A percentile compares a stretch with the other conserved stretches of the same genome.
Evolutionary conservation across 2,113 vertebrate genomes (phyloP).

Genomic region (Labeo rohita): DNA sequence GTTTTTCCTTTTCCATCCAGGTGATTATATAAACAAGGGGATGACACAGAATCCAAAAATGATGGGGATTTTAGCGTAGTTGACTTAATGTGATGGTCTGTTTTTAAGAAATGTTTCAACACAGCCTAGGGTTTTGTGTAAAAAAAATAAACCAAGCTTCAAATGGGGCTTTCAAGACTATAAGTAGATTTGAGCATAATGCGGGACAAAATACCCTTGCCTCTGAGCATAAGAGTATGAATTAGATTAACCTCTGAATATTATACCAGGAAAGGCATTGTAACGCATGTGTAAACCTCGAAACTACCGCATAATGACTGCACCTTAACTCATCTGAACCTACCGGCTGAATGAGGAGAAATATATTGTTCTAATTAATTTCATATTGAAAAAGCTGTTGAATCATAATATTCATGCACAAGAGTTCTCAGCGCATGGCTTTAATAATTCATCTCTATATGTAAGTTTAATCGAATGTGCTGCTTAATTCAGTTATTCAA

Average conservation of each 20-base stretch:
- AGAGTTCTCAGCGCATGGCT: conserved; percentile 23
- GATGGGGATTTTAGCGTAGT: conserved; percentile 5
- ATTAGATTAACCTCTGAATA: conserved; percentile 45
- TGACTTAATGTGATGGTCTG: conserved; percentile 4
- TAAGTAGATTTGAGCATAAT: conserved; percentile 45
- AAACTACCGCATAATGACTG: background rate
- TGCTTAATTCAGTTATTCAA: conserved; percentile 56
- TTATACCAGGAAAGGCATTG: conserved; percentile 24
- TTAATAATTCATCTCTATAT: conserved; percentile 58
- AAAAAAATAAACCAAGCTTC: conserved; percentile 32
- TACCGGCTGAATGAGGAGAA: conserved; percentile 23
- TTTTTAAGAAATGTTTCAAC: conserved; percentile 1
- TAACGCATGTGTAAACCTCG: conserved; percentile 8
- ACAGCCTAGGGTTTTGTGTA: background rate
- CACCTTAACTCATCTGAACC: conserved; percentile 14
- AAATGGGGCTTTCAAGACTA: conserved; percentile 26
- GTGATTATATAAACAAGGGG: conserved; percentile 9
- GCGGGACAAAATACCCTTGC: conserved; percentile 34
- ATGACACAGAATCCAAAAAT: background rate
- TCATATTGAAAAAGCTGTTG: conserved; percentile 34
- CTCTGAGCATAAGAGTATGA: conserved; percentile 23
- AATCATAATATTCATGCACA: conserved; percentile 41
- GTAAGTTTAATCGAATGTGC: conserved; percentile 61
- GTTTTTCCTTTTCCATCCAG: conserved; percentile 29
- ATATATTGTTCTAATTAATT: conserved; percentile 47